These are phyloP conservation scores for Tortricodes alternella DNA, from an alignment of 2,888 invertebrate genomes.

Conservation along the genomic window DNA sequence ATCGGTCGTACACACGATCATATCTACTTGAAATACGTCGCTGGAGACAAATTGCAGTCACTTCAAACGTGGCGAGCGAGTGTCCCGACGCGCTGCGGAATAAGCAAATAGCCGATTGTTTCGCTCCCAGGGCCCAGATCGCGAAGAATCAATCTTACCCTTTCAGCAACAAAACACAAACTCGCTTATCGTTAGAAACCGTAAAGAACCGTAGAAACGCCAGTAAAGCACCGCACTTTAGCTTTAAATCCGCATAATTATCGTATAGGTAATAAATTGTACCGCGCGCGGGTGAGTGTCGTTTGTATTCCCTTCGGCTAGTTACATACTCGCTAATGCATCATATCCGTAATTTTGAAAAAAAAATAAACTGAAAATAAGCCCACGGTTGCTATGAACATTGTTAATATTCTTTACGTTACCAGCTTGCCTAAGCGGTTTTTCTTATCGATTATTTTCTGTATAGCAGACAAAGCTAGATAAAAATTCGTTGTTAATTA, in stretches of 20 bases:
- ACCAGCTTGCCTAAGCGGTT: conserved; percentile 40
- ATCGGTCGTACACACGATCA: conserved; percentile 71
- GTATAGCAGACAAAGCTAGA: conserved; percentile 45
- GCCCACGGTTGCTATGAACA: conserved; percentile 7
- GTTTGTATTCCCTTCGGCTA: conserved; percentile 47
- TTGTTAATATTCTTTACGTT: background rate
- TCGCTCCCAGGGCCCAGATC: conserved; percentile 46
- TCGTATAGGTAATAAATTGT: conserved; percentile 74
- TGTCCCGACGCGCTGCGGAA: conserved; percentile 58
- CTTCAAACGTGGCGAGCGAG: conserved; percentile 68
- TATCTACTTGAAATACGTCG: conserved; percentile 77
- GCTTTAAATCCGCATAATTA: conserved; percentile 77
- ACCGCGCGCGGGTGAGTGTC: conserved; percentile 52
- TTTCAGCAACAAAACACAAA: conserved; percentile 59
- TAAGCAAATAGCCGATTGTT: conserved; percentile 69
- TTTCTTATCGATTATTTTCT: conserved; percentile 47
- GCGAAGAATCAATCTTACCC: conserved; percentile 52
- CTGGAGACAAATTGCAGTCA: conserved; percentile 77
- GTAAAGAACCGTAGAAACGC: conserved; percentile 67
- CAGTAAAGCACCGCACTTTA: conserved; percentile 68
- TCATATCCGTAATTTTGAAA: conserved; percentile 26
- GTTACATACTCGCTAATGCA: conserved; percentile 33
- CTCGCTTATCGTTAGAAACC: conserved; percentile 53
- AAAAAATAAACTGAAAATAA: conserved; percentile 5
- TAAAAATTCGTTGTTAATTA: conserved; percentile 56